Evolutionary conservation across 2,113 vertebrate genomes (phyloP).

Genomic region (Cebidichthys violaceus): DNA sequence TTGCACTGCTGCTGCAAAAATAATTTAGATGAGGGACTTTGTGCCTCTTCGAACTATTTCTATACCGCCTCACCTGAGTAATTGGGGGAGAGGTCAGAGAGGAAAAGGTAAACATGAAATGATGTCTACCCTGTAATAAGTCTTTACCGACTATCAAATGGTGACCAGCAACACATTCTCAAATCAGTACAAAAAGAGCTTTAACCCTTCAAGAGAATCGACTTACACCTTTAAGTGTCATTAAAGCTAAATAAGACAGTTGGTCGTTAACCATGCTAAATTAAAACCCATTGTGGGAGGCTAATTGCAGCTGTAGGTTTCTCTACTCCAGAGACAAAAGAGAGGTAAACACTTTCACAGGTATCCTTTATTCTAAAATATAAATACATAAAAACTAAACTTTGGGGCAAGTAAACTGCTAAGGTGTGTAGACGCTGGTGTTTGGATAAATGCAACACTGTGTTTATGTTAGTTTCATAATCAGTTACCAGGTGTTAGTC

Average conservation of each 20-base stretch:
- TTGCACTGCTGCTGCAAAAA: neutral
- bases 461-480: neutral
- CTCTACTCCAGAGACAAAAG: neutral
- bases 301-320: neutral
- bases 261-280: neutral
- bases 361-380: neutral
- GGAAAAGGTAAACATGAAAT: neutral
- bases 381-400: neutral
- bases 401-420: accelerated
- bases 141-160: neutral
- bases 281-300: neutral
- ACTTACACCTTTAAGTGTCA: neutral
- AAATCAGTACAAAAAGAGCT: neutral
- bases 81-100: slow-evolving; percentile 2
- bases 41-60: neutral
- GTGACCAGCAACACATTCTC: neutral
- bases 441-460: neutral
- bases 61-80: neutral
- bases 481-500: neutral
- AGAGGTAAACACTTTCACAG: neutral
- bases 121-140: slow-evolving; percentile 1
- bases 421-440: neutral
- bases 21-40: neutral
- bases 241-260: neutral
- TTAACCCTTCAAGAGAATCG: neutral